These are phyloP conservation scores for Microcebus lehilahytsara DNA, from an alignment of 2,113 vertebrate genomes.

Conservation along the genomic window DNA sequence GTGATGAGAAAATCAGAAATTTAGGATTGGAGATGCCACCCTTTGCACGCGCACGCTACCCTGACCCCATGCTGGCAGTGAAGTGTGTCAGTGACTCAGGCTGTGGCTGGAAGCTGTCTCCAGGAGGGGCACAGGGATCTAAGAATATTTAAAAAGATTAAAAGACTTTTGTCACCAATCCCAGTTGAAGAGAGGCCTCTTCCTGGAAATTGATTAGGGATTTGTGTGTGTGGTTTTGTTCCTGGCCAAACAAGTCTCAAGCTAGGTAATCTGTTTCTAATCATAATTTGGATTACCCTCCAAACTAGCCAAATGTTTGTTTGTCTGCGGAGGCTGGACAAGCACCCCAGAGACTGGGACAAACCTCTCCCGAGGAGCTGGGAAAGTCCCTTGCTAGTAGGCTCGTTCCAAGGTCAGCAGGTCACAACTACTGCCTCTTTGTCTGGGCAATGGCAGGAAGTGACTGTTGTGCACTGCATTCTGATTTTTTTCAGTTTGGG, in stretches of 20 bases:
- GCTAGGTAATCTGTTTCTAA: constrained; percentile 47
- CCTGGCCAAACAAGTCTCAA: constrained; percentile 31
- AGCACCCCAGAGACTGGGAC: background rate
- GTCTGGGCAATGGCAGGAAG: background rate
- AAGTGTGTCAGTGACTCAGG: background rate
- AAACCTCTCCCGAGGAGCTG: background rate
- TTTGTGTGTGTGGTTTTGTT: constrained; percentile 29
- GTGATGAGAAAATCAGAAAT: background rate
- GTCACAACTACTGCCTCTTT: background rate
- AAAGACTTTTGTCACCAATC: background rate
- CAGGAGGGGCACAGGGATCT: background rate
- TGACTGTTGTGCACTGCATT: background rate
- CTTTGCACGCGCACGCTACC: background rate
- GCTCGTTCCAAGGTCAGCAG: background rate
- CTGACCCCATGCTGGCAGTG: background rate
- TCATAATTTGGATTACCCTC: constrained; percentile 40
- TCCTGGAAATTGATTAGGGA: constrained; percentile 37
- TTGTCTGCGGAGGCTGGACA: background rate
- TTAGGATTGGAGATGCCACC: background rate
- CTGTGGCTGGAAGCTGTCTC: background rate
- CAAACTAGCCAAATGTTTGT: constrained; percentile 47
- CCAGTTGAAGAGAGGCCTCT: background rate
- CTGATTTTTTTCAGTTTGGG: background rate
- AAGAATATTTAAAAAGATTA: background rate
- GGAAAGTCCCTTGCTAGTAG: background rate